Conservation (phyloP, 2,888 invertebrate genomes). For the Drosophila anomelani region DNA sequence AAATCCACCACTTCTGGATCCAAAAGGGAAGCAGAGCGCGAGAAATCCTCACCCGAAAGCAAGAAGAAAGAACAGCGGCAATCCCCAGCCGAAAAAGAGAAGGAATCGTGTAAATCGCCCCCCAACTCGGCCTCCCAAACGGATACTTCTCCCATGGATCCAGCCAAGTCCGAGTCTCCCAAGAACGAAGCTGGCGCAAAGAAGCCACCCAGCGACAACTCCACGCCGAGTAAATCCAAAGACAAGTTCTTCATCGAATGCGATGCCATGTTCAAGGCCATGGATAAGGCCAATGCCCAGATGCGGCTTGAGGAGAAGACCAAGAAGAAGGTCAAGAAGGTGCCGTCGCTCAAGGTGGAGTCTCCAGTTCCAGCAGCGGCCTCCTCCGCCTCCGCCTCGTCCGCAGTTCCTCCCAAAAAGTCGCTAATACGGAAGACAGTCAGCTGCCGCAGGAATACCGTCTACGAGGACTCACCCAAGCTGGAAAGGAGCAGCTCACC, state of each 20-base stretch:
- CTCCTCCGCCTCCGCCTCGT: background rate
- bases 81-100: background rate
- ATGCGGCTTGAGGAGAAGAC: constrained; percentile 55
- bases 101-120: background rate
- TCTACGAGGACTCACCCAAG: constrained; percentile 21
- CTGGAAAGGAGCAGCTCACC: constrained; percentile 16
- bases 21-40: background rate
- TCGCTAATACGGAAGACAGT: background rate
- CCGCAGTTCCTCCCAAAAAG: background rate
- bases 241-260: constrained; percentile 46
- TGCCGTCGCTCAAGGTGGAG: constrained; percentile 32
- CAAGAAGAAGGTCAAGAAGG: constrained; percentile 57
- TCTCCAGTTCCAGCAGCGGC: background rate
- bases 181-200: background rate
- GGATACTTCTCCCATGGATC: background rate
- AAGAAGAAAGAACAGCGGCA: background rate
- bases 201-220: background rate
- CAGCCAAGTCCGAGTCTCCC: background rate
- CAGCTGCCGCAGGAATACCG: constrained; percentile 13
- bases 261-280: constrained; percentile 63
- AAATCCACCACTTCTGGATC: background rate
- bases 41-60: constrained; percentile 2
- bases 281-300: constrained; percentile 56
- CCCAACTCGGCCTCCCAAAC: background rate
- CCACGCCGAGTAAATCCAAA: background rate